Base-by-base conservation (phyloP, 1,140 invertebrate genomes). In the Acyrthosiphon pisum region DNA sequence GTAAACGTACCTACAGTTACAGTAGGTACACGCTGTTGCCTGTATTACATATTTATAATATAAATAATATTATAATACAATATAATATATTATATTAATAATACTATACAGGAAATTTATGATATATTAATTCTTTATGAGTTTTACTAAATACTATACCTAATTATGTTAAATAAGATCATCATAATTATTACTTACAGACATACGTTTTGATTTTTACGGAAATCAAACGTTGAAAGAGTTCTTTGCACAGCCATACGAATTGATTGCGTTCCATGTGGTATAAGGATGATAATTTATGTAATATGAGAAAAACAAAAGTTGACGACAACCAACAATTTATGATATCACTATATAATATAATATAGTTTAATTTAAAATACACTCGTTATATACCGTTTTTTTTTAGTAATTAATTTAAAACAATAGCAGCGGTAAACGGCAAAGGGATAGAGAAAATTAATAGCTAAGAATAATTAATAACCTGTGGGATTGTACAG, bases 181-280 rank as follows among this genome's bases (percentile, higher is more conserved):
- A 4, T 68, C 60, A 76, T 35, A n/a, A 18, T 60, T 56, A 11
- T 9, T 46, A 60, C 89, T 60, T 90, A 91, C 60, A 35, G 22
- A 48, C 56, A 44, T 91, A 91, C 18, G 90, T 91, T 81, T 91
- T 91, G 26, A 91, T 81, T 91, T 91, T 91, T 46, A 91, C 41
- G 30, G 90, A 60, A 44, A 46, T 68, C 41, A 68, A 41, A 44
- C 7, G 9, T 30, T n/a, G 89, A 68, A 90, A 41, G 37, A 76
- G 30, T 76, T 91, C 60, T 30, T 44, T 23, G 30, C 44, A 81
- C 35, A 76, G 41, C 44, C 6, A 35, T 41, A 20, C 20, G 1
- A 48, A 46, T 44, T 44, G 44, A 81, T 76, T 35, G 35, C 44
- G 90, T 46, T 46, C 60, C 90, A 81, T 53, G 22, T 26, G 9